Conservation (phyloP, 2,113 vertebrate species). For the Oplegnathus fasciatus region DNA sequence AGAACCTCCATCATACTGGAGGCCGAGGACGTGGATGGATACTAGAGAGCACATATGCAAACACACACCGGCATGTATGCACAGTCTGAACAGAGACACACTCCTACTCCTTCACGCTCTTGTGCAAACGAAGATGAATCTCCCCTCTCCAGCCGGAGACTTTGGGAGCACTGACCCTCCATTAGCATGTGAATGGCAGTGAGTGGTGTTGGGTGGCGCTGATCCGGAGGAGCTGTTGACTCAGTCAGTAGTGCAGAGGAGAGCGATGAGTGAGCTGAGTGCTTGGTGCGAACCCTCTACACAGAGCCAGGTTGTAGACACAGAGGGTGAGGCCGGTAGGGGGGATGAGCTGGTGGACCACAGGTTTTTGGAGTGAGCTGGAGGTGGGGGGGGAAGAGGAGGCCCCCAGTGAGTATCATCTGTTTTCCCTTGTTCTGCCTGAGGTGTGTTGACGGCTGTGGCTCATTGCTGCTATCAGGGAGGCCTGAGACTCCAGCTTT, state of each 20-base stretch:
- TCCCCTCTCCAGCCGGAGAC: constrained; percentile 6
- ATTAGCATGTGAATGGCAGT: constrained; percentile 23
- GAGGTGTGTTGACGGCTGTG: constrained; percentile 39
- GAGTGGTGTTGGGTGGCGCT: constrained; percentile 26
- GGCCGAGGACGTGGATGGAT: not conserved
- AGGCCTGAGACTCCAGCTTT: constrained; percentile 16
- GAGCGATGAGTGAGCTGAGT: constrained; percentile 48
- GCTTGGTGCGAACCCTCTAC: not conserved
- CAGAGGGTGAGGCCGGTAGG: not conserved
- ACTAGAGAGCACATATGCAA: constrained; percentile 15
- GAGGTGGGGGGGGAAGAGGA: constrained; percentile 7
- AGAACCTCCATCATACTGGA: not conserved
- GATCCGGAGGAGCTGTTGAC: constrained; percentile 61
- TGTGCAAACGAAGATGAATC: constrained; percentile 43
- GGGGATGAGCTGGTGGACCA: not conserved
- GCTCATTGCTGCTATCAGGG: constrained; percentile 42
- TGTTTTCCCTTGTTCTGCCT: constrained; percentile 60
- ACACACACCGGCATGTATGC: not conserved
- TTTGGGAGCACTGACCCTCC: constrained; percentile 44
- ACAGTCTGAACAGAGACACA: constrained; percentile 14
- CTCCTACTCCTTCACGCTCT: constrained; percentile 21
- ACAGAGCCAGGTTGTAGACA: constrained; percentile 15
- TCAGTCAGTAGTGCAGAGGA: constrained; percentile 37
- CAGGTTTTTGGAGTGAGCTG: not conserved
- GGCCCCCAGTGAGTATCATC: constrained; percentile 39